Conservation (phyloP, 2,797 vertebrate genomes). For the Hippoglossus hippoglossus region DNA sequence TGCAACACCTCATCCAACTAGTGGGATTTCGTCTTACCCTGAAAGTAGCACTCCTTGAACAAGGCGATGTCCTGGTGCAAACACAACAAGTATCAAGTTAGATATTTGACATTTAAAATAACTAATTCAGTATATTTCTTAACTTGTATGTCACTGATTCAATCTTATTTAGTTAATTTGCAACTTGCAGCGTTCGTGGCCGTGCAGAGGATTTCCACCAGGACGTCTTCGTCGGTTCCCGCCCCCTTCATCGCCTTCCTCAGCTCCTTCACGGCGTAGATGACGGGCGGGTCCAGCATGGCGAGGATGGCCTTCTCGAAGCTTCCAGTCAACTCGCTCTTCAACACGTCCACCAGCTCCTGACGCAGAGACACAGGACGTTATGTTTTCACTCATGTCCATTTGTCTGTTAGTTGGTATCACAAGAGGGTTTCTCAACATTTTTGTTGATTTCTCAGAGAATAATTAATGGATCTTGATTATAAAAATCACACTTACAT, state of each 20-base stretch:
- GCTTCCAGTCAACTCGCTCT: constrained; percentile 81
- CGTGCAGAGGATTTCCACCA: constrained; percentile 87
- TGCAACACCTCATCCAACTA: too few relatives aligned
- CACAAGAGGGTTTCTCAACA: too few relatives aligned
- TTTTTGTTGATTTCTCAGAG: too few relatives aligned
- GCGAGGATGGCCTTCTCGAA: constrained; percentile 87
- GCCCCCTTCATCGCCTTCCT: constrained; percentile 87
- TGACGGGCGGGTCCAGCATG: constrained; percentile 82
- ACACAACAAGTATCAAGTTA: neutral
- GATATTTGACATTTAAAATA: neutral
- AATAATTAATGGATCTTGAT: too few relatives aligned
- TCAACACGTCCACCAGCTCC: constrained; percentile 85
- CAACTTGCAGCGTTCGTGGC: constrained; percentile 78
- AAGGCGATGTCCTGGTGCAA: constrained; percentile 77
- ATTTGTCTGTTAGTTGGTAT: too few relatives aligned
- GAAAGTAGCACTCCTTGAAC: constrained; percentile 84
- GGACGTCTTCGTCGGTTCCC: constrained; percentile 84
- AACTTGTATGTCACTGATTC: too few relatives aligned
- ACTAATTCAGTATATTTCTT: neutral
- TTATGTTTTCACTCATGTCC: neutral
- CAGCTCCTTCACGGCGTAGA: constrained; percentile 86
- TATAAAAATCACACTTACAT: constrained; percentile 71
- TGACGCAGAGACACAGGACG: constrained; percentile 25
- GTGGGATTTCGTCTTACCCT: constrained; percentile 70
- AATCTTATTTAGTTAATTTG: neutral